Evolutionary conservation across 1,140 invertebrate genomes (phyloP).

Genomic region (Tetramorium parvispinum): DNA sequence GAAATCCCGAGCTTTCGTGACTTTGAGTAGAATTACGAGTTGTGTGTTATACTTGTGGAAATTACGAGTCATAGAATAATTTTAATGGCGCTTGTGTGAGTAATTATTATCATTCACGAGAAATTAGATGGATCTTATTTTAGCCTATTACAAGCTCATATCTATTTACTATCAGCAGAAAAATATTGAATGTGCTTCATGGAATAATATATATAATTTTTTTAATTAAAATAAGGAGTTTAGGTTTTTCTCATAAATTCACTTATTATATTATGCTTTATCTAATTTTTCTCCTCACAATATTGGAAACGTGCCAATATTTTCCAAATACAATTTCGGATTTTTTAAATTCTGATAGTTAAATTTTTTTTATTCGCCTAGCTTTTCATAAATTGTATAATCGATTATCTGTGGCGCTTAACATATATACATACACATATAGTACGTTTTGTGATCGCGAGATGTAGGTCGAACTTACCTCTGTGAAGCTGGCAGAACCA

Average conservation of each 20-base stretch:
- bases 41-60: not conserved
- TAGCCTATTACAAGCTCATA: not conserved
- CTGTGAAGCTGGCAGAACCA: too few relatives aligned
- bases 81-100: not conserved
- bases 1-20: not conserved
- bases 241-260: not conserved
- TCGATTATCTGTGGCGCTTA: not conserved
- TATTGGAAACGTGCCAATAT: not conserved
- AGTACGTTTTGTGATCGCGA: not conserved
- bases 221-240: not conserved
- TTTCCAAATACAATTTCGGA: not conserved
- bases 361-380: not conserved
- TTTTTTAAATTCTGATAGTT: not conserved
- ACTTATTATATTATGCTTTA: not conserved
- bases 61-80: slow-evolving; percentile 34
- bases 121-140: not conserved
- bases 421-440: not conserved
- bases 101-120: slow-evolving; percentile 29
- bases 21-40: not conserved
- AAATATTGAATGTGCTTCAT: not conserved
- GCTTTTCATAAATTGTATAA: not conserved
- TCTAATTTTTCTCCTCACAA: not conserved
- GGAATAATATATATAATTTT: not conserved
- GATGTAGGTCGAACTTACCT: too few relatives aligned
- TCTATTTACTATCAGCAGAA: not conserved